Base-by-base conservation (phyloP, 92 coral and sea anemone species). In the Palythoa caribaeorum region DNA sequence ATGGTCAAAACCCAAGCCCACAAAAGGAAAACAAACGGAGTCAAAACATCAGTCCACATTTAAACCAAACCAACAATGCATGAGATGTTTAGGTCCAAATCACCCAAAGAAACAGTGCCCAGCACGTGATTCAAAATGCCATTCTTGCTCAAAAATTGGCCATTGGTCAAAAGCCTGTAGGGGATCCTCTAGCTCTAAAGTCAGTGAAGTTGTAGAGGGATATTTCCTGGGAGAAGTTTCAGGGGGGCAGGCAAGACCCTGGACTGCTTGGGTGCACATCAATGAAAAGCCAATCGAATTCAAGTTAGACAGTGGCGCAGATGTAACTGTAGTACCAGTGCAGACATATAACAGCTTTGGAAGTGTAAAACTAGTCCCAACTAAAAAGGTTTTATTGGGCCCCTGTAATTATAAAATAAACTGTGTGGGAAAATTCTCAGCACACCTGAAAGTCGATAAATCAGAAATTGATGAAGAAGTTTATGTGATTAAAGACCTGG, bases 231-330 rank as follows among this genome's bases (percentile, higher is more conserved):
- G 83, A 37, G 90, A 70, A 76, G 54, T 79, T 54, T 78, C 81
- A 44, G 81, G 71, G 28, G 21, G 66, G 37, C 76, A 80, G 57
- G 66, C 69, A 8, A 52, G 6, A 78, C 90, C 88, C 16, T 88
- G 94, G 90, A 78, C 66, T 50, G 81, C 85, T 3, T 21, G 15
- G 11, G 87, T 88, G 28, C 7, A 35, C 47, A 21, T 68, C 38
- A 66, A 88, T 65, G 84, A 81, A 21, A 73, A 44, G 37, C 70
- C 39, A 51, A 79, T 51, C n/a, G 48, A 88, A 84, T 92, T 88
- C 77, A 88, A 88, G 44, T 50, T 92, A 54, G 94, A 92, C 85
- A 78, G 89, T 57, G 92, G 89, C 83, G 92, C 90, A 38, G 90
- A 84, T 79, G 92, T 84, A 20, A 92, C 94, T 1, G 94, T 92